Evolutionary conservation across 2,797 vertebrate species (phyloP).

Genomic region (Acipenser ruthenus): DNA sequence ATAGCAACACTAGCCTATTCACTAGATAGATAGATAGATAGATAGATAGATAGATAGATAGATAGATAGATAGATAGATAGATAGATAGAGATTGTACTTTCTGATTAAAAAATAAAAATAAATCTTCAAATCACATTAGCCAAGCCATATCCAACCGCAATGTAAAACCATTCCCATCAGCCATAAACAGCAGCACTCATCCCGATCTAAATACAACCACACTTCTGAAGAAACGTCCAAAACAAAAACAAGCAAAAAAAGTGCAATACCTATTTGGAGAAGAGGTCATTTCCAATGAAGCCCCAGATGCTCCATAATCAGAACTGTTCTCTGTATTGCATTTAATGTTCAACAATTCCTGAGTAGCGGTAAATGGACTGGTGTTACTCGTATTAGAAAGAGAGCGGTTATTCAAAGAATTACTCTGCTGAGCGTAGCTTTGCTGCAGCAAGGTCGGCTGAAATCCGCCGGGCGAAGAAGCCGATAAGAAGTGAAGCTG

Average conservation of each 20-base stretch:
- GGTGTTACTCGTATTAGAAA: conserved; percentile 21
- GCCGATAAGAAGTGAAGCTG: conserved; percentile 45
- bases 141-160: no score
- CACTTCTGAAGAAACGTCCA: no score
- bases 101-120: no score
- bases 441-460: conserved; percentile 29
- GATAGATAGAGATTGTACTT: no score
- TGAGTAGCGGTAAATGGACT: conserved; percentile 35
- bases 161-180: no score
- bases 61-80: no score
- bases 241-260: background rate
- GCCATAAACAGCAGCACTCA: no score
- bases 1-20: no score
- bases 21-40: no score
- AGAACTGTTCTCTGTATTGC: conserved; percentile 26
- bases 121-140: no score
- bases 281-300: conserved; percentile 28
- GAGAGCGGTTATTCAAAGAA: conserved; percentile 19
- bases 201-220: no score
- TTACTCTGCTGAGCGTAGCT: conserved; percentile 34
- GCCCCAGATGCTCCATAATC: conserved; percentile 31
- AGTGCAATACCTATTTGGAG: conserved; percentile 30
- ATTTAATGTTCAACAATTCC: conserved; percentile 33
- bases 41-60: no score
- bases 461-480: conserved; percentile 40